Evolutionary conservation across 2,888 invertebrate species (phyloP).

Genomic region (Actias luna): DNA sequence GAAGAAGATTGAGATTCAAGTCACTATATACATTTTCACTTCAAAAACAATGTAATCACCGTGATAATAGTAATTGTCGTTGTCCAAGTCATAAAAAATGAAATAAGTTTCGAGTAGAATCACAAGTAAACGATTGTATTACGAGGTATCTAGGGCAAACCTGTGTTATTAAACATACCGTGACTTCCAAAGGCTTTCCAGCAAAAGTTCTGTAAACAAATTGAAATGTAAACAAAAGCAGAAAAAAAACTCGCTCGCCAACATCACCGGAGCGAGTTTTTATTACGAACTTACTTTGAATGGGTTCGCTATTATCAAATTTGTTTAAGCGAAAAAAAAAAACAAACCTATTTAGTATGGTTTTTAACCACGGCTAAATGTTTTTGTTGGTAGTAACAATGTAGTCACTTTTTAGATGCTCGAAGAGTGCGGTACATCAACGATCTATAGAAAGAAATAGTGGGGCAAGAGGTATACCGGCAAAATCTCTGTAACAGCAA

Average conservation of each 20-base stretch:
- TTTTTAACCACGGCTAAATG: too few relatives aligned
- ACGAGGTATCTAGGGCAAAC: background rate
- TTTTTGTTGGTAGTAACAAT: background rate
- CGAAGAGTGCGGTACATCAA: too few relatives aligned
- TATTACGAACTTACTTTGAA: background rate
- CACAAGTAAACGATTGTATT: background rate
- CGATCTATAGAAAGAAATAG: too few relatives aligned
- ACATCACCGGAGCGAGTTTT: background rate
- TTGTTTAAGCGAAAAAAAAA: background rate
- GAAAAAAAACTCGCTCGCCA: background rate
- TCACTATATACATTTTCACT: too few relatives aligned
- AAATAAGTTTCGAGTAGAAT: background rate
- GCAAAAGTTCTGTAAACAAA: background rate
- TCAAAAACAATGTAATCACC: too few relatives aligned
- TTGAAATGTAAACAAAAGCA: background rate
- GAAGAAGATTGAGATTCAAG: too few relatives aligned
- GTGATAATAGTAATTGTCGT: too few relatives aligned
- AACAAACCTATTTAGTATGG: background rate
- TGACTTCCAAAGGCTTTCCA: background rate
- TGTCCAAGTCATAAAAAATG: too few relatives aligned
- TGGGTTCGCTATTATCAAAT: background rate
- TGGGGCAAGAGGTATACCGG: too few relatives aligned
- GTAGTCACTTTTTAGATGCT: too few relatives aligned
- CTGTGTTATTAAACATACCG: background rate
- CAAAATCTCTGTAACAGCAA: too few relatives aligned